Base-by-base conservation (phyloP, 2,113 vertebrate species). In the Polyodon spathula region DNA sequence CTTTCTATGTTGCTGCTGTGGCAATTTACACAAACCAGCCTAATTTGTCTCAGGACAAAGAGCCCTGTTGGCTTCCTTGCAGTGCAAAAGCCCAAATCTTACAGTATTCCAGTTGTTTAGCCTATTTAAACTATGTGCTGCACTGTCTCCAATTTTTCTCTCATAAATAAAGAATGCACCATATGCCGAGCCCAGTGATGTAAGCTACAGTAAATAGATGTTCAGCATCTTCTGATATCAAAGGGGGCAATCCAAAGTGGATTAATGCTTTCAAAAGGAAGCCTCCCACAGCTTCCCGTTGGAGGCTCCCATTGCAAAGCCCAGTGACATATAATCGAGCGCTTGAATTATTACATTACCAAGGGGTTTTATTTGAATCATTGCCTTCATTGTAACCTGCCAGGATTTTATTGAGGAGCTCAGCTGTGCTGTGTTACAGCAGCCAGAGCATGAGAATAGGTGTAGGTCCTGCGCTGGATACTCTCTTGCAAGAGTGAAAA, bases 211-310 rank as follows among this genome's bases (percentile, higher is more conserved):
- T 6, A 12, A 7, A 51, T n/a, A 60, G 59, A 60, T 27, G 37
- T 37, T 14, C 59, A 10, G 27, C 50, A 66, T 59, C 71, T 77
- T 70, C 74, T 71, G 67, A 38, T 69, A 66, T 61, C 57, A 67
- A 69, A 65, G 60, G 70, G 15, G 44, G 65, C 59, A 76, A 68
- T 68, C 69, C 77, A 62, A 56, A 48, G 48, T 53, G 39, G 5
- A n/a, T 58, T 60, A 56, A 60, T 27, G 39, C 64, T 65, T 66
- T 55, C 16, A 40, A 5, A 6, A 43, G n/a, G 61, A 68, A 60
- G 12, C 38, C 53, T 67, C 66, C 71, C 66, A 62, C 70, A 60
- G 64, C 61, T 71, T 69, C 50, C 56, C 63, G 54, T 53, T 73
- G 71, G 54, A 27, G 41, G 65, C 44, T 63, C 51, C 37, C 27